Evolutionary conservation across 2,888 invertebrate genomes (phyloP).

Genomic region (Galerucella calmariensis): DNA sequence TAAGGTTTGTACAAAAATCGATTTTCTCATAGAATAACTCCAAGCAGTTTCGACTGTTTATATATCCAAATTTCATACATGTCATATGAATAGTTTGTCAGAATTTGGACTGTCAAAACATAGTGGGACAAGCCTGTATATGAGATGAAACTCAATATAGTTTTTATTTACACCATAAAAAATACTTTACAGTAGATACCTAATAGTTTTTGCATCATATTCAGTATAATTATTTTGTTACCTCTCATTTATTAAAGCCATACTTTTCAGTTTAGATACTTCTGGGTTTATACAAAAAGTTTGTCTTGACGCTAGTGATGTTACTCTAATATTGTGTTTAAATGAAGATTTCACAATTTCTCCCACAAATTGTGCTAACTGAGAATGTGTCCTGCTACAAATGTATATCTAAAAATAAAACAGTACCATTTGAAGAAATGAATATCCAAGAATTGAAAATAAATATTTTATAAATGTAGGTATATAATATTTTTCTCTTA

Average conservation of each 20-base stretch:
- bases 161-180: too few species aligned
- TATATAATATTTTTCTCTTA: too few species aligned
- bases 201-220: slow-evolving; percentile 4
- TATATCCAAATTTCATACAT: too few species aligned
- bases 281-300: slow-evolving; percentile 90
- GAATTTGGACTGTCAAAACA: too few species aligned
- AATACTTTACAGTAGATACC: too few species aligned
- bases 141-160: too few species aligned
- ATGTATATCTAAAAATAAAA: slow-evolving; percentile 79
- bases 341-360: slow-evolving; percentile 89
- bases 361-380: slow-evolving; percentile 92
- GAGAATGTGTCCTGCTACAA: slow-evolving; percentile 97
- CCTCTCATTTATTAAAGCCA: slow-evolving; percentile 89
- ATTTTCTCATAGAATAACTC: too few species aligned
- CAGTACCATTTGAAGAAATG: not conserved
- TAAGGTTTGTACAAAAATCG: too few species aligned
- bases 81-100: too few species aligned
- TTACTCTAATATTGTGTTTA: slow-evolving; percentile 75
- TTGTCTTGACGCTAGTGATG: slow-evolving; percentile 90
- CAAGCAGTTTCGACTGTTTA: too few species aligned
- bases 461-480: too few species aligned
- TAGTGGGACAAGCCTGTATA: too few species aligned
- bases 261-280: slow-evolving; percentile 78
- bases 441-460: not conserved
- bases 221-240: slow-evolving; percentile 57